Conservation (phyloP, 2,113 vertebrate genomes). For the Tenebrosternarchus preto region DNA sequence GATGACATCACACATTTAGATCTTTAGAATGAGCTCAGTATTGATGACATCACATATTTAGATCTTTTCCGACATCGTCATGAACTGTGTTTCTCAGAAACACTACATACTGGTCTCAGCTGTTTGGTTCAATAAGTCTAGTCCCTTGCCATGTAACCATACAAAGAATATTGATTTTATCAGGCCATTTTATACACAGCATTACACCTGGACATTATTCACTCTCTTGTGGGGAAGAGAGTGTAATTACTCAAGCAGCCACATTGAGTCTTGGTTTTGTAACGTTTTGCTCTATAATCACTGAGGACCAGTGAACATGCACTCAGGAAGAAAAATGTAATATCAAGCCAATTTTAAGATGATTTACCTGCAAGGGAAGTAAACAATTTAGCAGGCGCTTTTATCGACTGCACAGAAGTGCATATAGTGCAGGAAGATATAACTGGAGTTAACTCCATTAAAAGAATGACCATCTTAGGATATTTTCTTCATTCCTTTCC, state of each 20-base stretch:
- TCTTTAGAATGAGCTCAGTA: neutral
- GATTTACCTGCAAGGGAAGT: slow-evolving; percentile 71
- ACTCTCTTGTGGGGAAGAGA: slow-evolving; percentile 52
- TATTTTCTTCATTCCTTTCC: slow-evolving; percentile 25
- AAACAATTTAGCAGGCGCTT: slow-evolving; percentile 67
- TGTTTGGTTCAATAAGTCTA: slow-evolving; percentile 7
- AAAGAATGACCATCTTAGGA: slow-evolving; percentile 53
- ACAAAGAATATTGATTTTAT: slow-evolving; percentile 58
- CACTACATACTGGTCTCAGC: neutral
- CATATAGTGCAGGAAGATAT: slow-evolving; percentile 68
- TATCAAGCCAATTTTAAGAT: slow-evolving; percentile 71
- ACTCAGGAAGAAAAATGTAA: slow-evolving; percentile 65
- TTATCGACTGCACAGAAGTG: slow-evolving; percentile 66
- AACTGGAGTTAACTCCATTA: slow-evolving; percentile 66
- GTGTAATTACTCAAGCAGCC: slow-evolving; percentile 65
- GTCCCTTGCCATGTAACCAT: slow-evolving; percentile 27
- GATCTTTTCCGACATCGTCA: neutral
- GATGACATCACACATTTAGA: neutral
- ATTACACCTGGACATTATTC: slow-evolving; percentile 60
- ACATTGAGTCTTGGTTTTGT: slow-evolving; percentile 58
- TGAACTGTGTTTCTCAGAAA: neutral
- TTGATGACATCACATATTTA: neutral
- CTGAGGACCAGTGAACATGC: slow-evolving; percentile 56
- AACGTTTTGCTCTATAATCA: slow-evolving; percentile 68
- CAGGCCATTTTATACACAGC: slow-evolving; percentile 50